Base-by-base conservation (phyloP, 1,140 invertebrate species). In the Daktulosphaira vitifoliae region DNA sequence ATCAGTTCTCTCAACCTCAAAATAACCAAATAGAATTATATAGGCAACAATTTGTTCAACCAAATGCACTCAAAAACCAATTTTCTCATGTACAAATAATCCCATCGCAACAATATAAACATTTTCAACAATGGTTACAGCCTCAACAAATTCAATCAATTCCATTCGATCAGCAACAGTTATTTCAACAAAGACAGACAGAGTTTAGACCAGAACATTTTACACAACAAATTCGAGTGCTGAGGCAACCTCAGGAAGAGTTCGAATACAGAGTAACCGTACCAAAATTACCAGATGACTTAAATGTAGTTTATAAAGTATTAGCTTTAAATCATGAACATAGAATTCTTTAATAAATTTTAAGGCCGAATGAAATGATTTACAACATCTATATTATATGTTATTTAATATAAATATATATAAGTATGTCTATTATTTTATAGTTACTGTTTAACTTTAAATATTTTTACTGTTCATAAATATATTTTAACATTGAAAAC, bases 271-370 rank as follows among this genome's bases (percentile, higher is more conserved):
- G 78, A 39, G 74, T 77, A 65, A 77, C 79, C 67, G 51, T 49
- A 23, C 52, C 64, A 13, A 44, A 15, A n/a, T 44, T 66, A 2
- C 38, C 65, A 2, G 50, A 38, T 7, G 86, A 88, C 71, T 77
- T 89, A 25, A 87, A 87, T 72, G 86, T 89, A 67, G 85, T 89
- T 16, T 85, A 85, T 16, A 88, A 89, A 76, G 84, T 89, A 42
- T 74, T 89, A 15, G 62, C 67, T 3, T 39, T 68, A n/a, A 68
- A 68, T n/a, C 56, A 68, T 8, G 62, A 49, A 1, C 50, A 50
- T 1, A 46, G 50, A 15, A 53, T 29, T 33, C 11, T 11, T 33
- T 11, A 33, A 33, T 11, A 33, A 33, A 33, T 6, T 33, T 5
- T 33, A 6, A 33, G 29, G 29, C 29, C 29, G n/a, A n/a, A n/a